phyloP scores from a whole-genome alignment of 2,797 vertebrate species.

The Parotocinclus haroldoi region DNA sequence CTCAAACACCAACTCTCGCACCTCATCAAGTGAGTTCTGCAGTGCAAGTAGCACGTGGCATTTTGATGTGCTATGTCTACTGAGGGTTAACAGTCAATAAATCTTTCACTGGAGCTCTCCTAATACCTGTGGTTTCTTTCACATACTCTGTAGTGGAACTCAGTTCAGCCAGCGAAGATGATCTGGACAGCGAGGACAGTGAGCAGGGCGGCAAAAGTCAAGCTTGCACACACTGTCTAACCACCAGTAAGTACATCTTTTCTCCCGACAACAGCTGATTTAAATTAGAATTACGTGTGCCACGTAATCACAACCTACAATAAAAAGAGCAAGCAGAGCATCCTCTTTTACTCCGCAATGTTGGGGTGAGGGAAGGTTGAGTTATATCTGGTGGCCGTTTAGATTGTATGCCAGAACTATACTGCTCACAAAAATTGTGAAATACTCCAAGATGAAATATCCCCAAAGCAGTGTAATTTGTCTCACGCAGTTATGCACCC shows the following conservation, averaged over 20 bases:
- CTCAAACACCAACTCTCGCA: conserved; percentile 82
- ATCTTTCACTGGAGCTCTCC: neutral
- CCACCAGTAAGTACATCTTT: conserved; percentile 79
- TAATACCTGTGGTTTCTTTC: conserved; percentile 1
- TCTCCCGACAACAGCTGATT: neutral
- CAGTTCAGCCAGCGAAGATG: conserved; percentile 95
- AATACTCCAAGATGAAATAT: too few relatives aligned
- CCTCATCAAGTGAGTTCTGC: conserved; percentile 86
- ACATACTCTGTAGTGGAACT: conserved; percentile 79
- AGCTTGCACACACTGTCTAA: conserved; percentile 91
- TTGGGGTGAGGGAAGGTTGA: too few relatives aligned
- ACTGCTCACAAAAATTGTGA: too few relatives aligned
- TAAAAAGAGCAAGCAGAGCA: too few relatives aligned
- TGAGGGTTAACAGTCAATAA: neutral
- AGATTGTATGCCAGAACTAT: too few relatives aligned
- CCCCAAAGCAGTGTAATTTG: too few relatives aligned
- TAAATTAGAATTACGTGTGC: too few relatives aligned
- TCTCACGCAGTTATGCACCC: too few relatives aligned
- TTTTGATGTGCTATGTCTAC: neutral
- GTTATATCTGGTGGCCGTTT: too few relatives aligned
- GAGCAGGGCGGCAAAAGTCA: conserved; percentile 91
- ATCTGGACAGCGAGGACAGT: conserved; percentile 96
- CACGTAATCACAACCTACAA: too few relatives aligned
- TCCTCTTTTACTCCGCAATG: too few relatives aligned
- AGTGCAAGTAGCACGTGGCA: neutral